Percentiles rank a stretch among this genome's conserved stretches.
phyloP scores from a whole-genome alignment of 2,113 vertebrate genomes.

The Chamaea fasciata region DNA sequence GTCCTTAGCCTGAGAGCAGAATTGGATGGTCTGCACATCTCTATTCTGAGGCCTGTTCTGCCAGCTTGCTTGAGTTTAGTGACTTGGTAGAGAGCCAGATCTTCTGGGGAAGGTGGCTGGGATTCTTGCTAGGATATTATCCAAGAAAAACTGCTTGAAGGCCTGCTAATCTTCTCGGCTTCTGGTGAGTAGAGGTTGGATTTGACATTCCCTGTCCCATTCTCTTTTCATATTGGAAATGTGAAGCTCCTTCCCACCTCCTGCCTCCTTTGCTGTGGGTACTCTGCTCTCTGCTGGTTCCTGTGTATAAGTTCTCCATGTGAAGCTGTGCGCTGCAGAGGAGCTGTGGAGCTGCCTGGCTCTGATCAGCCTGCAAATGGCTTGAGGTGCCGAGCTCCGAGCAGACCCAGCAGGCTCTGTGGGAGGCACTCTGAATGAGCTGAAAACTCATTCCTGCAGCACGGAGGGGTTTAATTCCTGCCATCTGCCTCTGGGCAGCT shows the following conservation, averaged over 20 bases:
- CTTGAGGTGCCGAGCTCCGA: neutral
- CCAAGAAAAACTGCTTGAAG: constrained; percentile 51
- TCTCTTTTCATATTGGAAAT: constrained; percentile 1
- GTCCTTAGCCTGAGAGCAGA: constrained; percentile 12
- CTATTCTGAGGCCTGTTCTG: constrained; percentile 46
- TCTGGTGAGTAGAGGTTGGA: constrained; percentile 49
- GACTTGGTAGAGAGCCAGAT: constrained; percentile 45
- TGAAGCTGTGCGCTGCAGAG: neutral
- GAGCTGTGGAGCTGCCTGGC: constrained; percentile 3
- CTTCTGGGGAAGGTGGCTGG: constrained; percentile 49
- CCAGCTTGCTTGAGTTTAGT: constrained; percentile 33
- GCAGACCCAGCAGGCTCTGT: neutral
- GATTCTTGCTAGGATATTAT: constrained; percentile 51
- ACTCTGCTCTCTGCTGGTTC: constrained; percentile 64
- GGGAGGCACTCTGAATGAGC: constrained; percentile 21
- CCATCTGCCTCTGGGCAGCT: constrained; percentile 36
- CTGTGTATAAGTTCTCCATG: constrained; percentile 16
- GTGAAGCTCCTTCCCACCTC: constrained; percentile 34
- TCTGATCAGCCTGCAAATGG: constrained; percentile 26
- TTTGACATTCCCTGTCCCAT: constrained; percentile 7
- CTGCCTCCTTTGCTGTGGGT: constrained; percentile 41
- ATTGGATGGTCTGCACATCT: neutral
- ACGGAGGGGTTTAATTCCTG: neutral
- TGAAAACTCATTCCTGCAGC: neutral
- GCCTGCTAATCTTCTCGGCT: constrained; percentile 30